Percentiles rank a stretch among this genome's conserved stretches.
These are phyloP conservation scores for Astropecten irregularis DNA, from an alignment of 53 echinoderm and acorn worm species.

Conservation along the genomic window DNA sequence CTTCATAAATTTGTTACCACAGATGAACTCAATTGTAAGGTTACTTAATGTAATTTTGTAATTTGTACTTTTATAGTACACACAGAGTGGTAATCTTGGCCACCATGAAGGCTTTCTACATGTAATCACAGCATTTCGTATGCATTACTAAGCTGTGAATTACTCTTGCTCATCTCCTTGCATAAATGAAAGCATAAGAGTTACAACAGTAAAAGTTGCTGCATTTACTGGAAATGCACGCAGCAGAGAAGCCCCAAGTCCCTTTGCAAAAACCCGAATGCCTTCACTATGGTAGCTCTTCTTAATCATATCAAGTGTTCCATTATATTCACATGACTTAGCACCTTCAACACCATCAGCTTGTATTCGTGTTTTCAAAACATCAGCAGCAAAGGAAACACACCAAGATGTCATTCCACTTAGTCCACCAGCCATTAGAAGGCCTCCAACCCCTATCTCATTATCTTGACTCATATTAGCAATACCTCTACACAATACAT, in stretches of 20 bases:
- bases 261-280: conserved; percentile 66
- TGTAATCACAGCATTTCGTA: too few species aligned
- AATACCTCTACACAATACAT: conserved; percentile 71
- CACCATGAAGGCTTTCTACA: too few species aligned
- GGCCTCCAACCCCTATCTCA: conserved; percentile 70
- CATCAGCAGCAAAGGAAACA: conserved; percentile 73
- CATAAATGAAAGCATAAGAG: conserved; percentile 54
- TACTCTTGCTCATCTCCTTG: conserved; percentile 10
- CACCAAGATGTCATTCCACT: conserved; percentile 90
- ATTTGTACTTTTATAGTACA: too few species aligned
- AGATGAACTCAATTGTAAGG: too few species aligned
- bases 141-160: too few species aligned
- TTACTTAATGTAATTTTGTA: too few species aligned
- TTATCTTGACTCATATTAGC: conserved; percentile 59
- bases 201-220: conserved; percentile 86
- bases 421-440: conserved; percentile 84
- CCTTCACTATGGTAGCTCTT: conserved; percentile 82
- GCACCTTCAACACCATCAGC: conserved; percentile 81
- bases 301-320: conserved; percentile 70
- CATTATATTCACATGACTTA: conserved; percentile 67
- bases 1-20: too few species aligned
- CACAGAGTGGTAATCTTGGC: too few species aligned
- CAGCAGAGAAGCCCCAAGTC: conserved; percentile 82
- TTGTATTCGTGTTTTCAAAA: conserved; percentile 81
- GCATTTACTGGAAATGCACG: conserved; percentile 98